These are phyloP conservation scores for Amphiduros pacificus DNA, from an alignment of 2,888 invertebrate genomes.

Conservation along the genomic window DNA sequence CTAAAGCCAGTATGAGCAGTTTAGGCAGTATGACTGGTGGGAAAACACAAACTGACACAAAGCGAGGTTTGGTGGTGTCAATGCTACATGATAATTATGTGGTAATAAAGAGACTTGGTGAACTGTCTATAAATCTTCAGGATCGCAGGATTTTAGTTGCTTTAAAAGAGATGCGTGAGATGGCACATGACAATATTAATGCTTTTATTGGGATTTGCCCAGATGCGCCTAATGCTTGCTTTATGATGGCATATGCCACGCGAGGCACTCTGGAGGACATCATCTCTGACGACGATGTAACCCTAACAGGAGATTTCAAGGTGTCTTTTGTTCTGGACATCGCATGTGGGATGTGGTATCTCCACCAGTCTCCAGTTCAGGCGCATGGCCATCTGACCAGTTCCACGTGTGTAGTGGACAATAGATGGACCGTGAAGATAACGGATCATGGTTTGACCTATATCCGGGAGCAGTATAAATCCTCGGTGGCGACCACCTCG, in stretches of 20 bases:
- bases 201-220: neutral
- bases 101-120: neutral
- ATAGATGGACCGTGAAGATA: neutral
- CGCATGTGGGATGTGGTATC: neutral
- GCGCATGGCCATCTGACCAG: neutral
- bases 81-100: neutral
- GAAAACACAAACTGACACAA: too few species aligned
- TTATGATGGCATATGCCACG: neutral
- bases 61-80: too few species aligned
- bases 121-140: neutral
- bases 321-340: neutral
- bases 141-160: neutral
- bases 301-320: constrained; percentile 1
- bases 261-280: neutral
- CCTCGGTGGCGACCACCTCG: too few species aligned
- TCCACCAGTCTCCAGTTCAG: neutral
- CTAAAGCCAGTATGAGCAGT: too few species aligned
- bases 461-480: too few species aligned
- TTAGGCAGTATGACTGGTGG: too few species aligned
- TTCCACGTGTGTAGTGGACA: neutral
- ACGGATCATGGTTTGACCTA: neutral
- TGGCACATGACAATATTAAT: neutral
- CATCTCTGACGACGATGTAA: neutral
- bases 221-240: neutral
- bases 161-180: neutral